Conservation (phyloP, 1,140 invertebrate genomes). For the Achroia grisella region DNA sequence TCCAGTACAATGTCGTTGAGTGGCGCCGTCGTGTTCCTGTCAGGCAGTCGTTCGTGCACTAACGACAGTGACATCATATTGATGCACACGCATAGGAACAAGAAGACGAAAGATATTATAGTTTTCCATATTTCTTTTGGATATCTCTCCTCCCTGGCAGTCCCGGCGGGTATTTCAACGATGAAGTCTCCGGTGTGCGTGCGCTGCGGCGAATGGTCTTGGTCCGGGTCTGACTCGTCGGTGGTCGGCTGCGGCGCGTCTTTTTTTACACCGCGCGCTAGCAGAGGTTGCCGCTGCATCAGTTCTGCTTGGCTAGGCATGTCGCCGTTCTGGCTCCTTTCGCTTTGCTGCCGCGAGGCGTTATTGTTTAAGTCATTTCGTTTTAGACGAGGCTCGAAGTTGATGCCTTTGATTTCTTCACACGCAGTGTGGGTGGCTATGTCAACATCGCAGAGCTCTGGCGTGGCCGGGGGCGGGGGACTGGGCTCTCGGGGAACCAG, state of each 20-base stretch:
- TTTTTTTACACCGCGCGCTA: constrained; percentile 54
- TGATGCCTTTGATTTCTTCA: constrained; percentile 61
- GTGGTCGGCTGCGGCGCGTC: constrained; percentile 55
- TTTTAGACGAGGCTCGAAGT: constrained; percentile 58
- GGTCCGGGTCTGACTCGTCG: constrained; percentile 67
- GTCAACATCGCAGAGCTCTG: constrained; percentile 50
- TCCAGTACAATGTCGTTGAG: constrained; percentile 89
- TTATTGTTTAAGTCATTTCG: constrained; percentile 73
- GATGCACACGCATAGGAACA: constrained; percentile 60
- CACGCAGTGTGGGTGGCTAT: constrained; percentile 47
- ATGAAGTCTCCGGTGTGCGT: constrained; percentile 58
- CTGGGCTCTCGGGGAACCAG: constrained; percentile 31
- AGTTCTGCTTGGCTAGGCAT: constrained; percentile 69
- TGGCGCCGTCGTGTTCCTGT: constrained; percentile 79
- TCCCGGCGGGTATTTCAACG: constrained; percentile 59
- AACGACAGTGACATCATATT: constrained; percentile 82
- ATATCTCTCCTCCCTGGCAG: constrained; percentile 59
- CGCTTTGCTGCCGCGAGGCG: constrained; percentile 39
- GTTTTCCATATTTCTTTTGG: constrained; percentile 72
- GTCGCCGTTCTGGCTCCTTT: constrained; percentile 19
- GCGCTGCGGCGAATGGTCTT: constrained; percentile 50
- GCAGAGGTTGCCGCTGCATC: constrained; percentile 69
- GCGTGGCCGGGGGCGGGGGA: constrained; percentile 23
- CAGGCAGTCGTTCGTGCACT: constrained; percentile 89
- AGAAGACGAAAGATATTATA: constrained; percentile 63